Evolutionary conservation across 2,888 invertebrate species (phyloP).

Genomic region (Linyphia triangularis): DNA sequence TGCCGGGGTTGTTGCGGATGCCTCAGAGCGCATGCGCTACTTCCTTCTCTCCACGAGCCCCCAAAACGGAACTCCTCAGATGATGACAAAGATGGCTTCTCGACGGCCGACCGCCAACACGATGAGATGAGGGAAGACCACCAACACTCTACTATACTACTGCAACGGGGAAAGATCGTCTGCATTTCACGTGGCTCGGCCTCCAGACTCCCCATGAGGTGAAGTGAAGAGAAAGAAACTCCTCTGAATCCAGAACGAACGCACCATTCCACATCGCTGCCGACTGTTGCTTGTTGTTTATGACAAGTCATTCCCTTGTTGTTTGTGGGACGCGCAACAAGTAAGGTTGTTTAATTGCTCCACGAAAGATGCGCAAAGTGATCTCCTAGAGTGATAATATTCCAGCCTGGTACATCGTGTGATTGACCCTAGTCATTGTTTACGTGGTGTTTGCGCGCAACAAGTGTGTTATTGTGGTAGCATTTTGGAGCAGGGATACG

Average conservation of each 20-base stretch:
- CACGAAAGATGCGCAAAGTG: background rate
- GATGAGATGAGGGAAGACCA: conserved; percentile 19
- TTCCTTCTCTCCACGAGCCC: background rate
- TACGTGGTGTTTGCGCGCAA: background rate
- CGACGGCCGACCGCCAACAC: conserved; percentile 30
- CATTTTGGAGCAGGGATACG: background rate
- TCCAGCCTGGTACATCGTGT: background rate
- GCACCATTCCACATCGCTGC: background rate
- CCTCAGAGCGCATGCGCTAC: conserved; percentile 36
- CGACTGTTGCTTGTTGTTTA: conserved; percentile 4
- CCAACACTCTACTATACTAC: conserved; percentile 19
- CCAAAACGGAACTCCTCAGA: conserved; percentile 26
- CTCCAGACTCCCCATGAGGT: background rate
- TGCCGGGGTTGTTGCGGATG: conserved; percentile 65
- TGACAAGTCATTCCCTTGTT: background rate
- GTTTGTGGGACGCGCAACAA: conserved; percentile 20
- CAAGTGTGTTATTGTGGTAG: background rate
- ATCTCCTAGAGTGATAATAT: background rate
- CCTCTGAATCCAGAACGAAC: background rate
- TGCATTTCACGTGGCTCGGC: conserved; percentile 28
- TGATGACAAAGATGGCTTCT: conserved; percentile 69
- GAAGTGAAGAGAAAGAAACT: background rate
- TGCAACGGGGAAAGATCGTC: conserved; percentile 49
- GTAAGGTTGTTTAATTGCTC: background rate
- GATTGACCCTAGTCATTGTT: background rate